Evolutionary conservation across 2,888 invertebrate species (phyloP), one percentile per base, ranked within the genome.

Genomic region (Mechanitis mazaeus): DNA sequence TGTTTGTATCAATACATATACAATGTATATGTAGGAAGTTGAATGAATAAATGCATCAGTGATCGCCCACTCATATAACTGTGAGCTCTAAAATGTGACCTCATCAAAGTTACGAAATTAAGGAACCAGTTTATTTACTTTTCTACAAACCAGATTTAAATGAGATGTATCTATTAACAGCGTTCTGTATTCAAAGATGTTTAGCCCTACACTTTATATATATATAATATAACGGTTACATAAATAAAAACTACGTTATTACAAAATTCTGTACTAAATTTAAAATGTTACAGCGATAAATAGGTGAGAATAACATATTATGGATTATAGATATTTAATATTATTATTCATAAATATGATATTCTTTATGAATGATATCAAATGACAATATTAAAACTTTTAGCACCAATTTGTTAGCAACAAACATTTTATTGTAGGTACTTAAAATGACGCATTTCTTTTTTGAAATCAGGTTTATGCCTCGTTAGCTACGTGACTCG

Each of bases 21-120:
- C 67, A 69, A 63, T 60, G 56, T 35, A 50, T 31, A 31, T 50
- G 50, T 50, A 50, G 50, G 50, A 50, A 50, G 50, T 75, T 76
- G 75, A 73, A 70, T 68, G 75, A 74, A 70, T 77, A 74, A 75
- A 72, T 77, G 74, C 75, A 72, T 70, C 74, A 77, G 78, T 78
- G 76, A 67, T 74, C 76, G 76, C 88, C 87, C 82, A 87, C 87
- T 79, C 83, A 68, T 63, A 68, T 87, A 87, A 85, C 87, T 80
- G 86, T 85, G 79, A 68, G 63, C 60, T 56, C 59, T 65, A 67
- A 73, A 69, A 70, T 62, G 62, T 66, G 62, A 65, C 59, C 58
- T 65, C 58, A 64, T 63, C 63, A 61, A 56, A 55, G 63, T 71
- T 71, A 68, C 62, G 67, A 67, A 69, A 71, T 63, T 55, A 50